Evolutionary conservation across 2,797 vertebrate genomes (phyloP).

Genomic region (Xenops minutus): DNA sequence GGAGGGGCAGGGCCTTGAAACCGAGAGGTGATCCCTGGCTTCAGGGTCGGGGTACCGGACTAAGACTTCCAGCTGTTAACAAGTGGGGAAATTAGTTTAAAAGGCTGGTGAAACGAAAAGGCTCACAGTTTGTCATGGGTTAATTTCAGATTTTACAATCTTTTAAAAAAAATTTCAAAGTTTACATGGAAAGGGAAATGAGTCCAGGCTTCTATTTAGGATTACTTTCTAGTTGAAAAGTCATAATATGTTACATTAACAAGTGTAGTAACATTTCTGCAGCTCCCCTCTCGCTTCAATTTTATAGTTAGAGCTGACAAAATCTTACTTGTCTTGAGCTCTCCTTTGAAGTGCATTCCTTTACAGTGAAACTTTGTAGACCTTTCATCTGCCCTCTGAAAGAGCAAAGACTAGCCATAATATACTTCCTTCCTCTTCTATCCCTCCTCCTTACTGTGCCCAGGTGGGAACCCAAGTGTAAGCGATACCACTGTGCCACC

Average conservation of each 20-base stretch:
- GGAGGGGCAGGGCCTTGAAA: neutral
- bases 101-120: neutral
- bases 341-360: slow-evolving; percentile 38
- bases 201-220: neutral
- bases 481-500: neutral
- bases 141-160: neutral
- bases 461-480: neutral
- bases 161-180: neutral
- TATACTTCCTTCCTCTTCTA: neutral
- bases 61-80: neutral
- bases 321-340: neutral
- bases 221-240: neutral
- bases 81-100: neutral
- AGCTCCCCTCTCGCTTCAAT: neutral
- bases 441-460: neutral
- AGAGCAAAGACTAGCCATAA: neutral
- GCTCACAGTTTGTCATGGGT: accelerated
- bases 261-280: neutral
- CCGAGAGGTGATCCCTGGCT: neutral
- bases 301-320: neutral
- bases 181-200: neutral
- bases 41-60: neutral
- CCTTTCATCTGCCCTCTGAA: neutral
- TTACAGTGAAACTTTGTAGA: neutral
- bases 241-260: accelerated